Conservation (phyloP, 2,888 invertebrate species). For the Ariolimax columbianus region DNA sequence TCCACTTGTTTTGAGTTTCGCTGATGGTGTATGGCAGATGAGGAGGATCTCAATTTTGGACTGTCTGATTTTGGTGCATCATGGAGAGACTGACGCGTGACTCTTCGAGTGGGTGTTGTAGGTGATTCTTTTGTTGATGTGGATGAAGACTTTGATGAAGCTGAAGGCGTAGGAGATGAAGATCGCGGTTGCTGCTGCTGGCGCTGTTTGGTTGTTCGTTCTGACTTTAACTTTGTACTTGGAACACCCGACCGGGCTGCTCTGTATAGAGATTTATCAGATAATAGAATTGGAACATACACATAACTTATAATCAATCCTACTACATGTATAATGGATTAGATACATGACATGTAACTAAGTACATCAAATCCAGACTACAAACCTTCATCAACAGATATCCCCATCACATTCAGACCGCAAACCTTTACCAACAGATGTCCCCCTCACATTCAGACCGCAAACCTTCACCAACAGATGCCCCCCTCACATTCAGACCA, state of each 20-base stretch:
- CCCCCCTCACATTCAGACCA: no score
- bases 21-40: not conserved
- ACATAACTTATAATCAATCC: no score
- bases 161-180: constrained; percentile 36
- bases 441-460: no score
- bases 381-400: no score
- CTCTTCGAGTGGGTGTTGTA: constrained; percentile 27
- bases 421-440: no score
- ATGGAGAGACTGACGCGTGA: constrained; percentile 44
- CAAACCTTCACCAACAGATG: no score
- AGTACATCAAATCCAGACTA: no score
- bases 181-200: constrained; percentile 8
- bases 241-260: not conserved
- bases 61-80: constrained; percentile 28
- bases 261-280: constrained; percentile 27
- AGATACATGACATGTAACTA: no score
- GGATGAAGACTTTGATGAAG: constrained; percentile 33
- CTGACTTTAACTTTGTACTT: constrained; percentile 33
- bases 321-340: no score
- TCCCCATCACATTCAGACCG: no score
- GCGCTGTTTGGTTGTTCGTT: not conserved
- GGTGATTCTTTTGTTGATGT: constrained; percentile 29
- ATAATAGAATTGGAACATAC: not conserved
- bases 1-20: constrained; percentile 24
- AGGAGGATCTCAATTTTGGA: not conserved